Percentiles rank a stretch among this genome's conserved stretches.
These are phyloP conservation scores for Pissodes strobi DNA, from an alignment of 1,140 invertebrate genomes.

Conservation along the genomic window DNA sequence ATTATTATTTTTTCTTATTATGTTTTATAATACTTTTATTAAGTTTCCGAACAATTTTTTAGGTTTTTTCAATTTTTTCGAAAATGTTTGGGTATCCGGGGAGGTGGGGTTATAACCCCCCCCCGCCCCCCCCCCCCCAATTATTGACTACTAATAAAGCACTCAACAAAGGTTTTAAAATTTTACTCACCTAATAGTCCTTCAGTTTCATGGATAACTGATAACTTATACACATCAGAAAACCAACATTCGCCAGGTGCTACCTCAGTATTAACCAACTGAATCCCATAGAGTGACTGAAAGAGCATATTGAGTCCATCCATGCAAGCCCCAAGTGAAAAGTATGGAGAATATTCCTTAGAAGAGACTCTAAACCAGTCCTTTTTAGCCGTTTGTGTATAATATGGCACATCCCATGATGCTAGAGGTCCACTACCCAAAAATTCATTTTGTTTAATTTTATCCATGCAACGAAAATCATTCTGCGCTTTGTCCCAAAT, in stretches of 20 bases:
- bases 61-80: too few relatives aligned
- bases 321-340: slow-evolving; percentile 94
- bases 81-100: too few relatives aligned
- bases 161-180: background rate
- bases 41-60: too few relatives aligned
- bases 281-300: slow-evolving; percentile 78
- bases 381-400: slow-evolving; percentile 72
- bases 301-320: slow-evolving; percentile 90
- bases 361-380: slow-evolving; percentile 69
- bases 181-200: slow-evolving; percentile 62
- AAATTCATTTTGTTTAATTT: slow-evolving; percentile 69
- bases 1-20: too few relatives aligned
- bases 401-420: slow-evolving; percentile 87
- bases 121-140: background rate
- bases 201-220: slow-evolving; percentile 77
- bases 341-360: slow-evolving; percentile 82
- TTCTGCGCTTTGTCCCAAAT: slow-evolving; percentile 65
- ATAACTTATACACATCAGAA: slow-evolving; percentile 86
- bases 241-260: slow-evolving; percentile 68
- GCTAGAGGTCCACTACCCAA: slow-evolving; percentile 60
- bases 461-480: slow-evolving; percentile 75
- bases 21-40: too few relatives aligned
- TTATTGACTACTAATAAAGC: background rate
- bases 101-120: too few relatives aligned
- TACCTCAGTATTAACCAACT: slow-evolving; percentile 71